Evolutionary conservation across 2,113 vertebrate species (phyloP), one percentile per base, ranked within the genome.

Genomic region (Motacilla tschutschensis): DNA sequence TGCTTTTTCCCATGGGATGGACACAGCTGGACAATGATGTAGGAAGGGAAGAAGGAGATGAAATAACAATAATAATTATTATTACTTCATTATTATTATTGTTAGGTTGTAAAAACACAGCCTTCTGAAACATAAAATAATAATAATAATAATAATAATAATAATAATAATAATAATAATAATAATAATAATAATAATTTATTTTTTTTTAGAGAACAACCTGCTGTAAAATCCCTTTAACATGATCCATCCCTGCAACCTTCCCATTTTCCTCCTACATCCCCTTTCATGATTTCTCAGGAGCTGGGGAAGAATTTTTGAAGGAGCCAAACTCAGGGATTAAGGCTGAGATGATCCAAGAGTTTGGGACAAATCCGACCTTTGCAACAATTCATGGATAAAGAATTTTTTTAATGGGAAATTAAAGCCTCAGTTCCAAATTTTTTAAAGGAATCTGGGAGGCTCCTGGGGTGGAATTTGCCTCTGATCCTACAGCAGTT

Each of bases 331-430:
- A 10, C 36, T 62, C 29, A 0, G 24, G 41, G 47, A 22, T 83
- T 6, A 18, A 65, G 35, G 69, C 53, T 76, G 65, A 72, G 79
- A 24, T 14, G 47, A 17, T 20, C 11, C 13, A 81, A 48, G 38
- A 55, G 21, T 15, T 20, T 10, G 29, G 59, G 59, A 60, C 31
- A 77, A 77, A 79, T 1, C 35, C 21, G 8, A 53, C 31, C 50
- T 53, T 59, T 59, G 40, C 51, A 70, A 29, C 11, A 3, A 1
- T 21, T 36, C 0, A 15, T 0, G 1, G 25, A 57, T 4, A 25
- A 70, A 83, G 7, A 29, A 12, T 13, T 64, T 60, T 51, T 53
- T 28, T 2, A 8, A 20, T 2, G n/a, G 51, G 70, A 43, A 79
- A 59, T 44, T 5, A 63, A 25, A 86, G 5, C 44, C 35, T 44